Percentiles rank a stretch among this genome's conserved stretches.
phyloP scores from a whole-genome alignment of 2,113 vertebrate species.

The Pteruthius melanotis region DNA sequence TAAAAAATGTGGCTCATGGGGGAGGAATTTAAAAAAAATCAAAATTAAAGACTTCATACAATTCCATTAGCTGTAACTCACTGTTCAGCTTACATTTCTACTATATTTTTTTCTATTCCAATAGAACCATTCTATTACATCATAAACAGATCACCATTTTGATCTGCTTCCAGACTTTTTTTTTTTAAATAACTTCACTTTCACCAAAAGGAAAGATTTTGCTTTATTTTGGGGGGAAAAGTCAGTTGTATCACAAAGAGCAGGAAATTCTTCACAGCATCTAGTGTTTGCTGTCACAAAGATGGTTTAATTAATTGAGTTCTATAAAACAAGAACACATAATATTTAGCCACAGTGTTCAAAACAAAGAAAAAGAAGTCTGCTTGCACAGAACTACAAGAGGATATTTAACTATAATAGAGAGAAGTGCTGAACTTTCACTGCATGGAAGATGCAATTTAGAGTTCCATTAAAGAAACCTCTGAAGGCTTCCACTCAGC shows the following conservation, averaged over 20 bases:
- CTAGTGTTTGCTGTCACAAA: not conserved
- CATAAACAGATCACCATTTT: not conserved
- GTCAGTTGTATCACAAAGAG: not conserved
- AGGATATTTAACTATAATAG: not conserved
- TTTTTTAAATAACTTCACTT: not conserved
- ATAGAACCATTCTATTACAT: not conserved
- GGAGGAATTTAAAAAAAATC: not conserved
- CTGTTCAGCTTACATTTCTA: not conserved
- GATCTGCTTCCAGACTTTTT: not conserved
- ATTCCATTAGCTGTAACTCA: not conserved
- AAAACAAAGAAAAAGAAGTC: not conserved
- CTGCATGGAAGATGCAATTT: not conserved
- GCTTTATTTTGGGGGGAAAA: not conserved
- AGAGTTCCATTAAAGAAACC: not conserved
- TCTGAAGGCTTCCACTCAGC: not conserved
- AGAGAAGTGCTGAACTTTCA: not conserved
- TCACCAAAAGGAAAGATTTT: not conserved
- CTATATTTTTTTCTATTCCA: not conserved
- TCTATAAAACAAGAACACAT: not conserved
- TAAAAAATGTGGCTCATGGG: not conserved
- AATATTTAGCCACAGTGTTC: not conserved
- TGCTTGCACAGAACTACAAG: not conserved
- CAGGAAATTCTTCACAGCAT: not conserved
- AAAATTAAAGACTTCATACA: not conserved
- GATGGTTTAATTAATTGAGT: not conserved